Percentiles rank a stretch among this genome's conserved stretches.
Conservation (phyloP, 2,888 invertebrate species). For the Beris morrisii region DNA sequence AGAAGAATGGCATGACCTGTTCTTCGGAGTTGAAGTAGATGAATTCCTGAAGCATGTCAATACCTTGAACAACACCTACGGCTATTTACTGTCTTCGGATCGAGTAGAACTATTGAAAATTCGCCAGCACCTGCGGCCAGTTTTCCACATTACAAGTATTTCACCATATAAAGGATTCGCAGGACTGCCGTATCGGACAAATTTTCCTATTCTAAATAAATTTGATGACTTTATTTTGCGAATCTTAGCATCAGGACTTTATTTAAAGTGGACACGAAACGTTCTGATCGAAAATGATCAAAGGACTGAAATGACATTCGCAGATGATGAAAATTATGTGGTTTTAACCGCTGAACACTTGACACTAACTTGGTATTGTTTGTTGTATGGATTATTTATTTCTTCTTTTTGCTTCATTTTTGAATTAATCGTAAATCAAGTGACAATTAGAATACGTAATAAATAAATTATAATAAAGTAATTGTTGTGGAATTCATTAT, state of each 20-base stretch:
- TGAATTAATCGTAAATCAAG: too few species aligned
- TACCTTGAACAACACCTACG: conserved; percentile 1
- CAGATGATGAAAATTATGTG: neutral
- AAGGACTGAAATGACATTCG: neutral
- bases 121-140: neutral
- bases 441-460: too few species aligned
- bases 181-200: conserved; percentile 1
- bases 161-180: neutral
- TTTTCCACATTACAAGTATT: conserved; percentile 15
- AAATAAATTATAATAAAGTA: too few species aligned
- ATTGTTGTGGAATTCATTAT: too few species aligned
- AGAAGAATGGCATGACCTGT: neutral
- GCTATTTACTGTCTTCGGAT: conserved; percentile 17
- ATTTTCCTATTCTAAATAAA: conserved; percentile 2
- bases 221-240: conserved; percentile 7
- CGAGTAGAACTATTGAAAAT: conserved; percentile 1
- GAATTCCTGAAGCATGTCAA: neutral
- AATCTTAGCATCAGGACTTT: neutral
- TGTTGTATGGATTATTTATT: too few species aligned
- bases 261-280: conserved; percentile 2
- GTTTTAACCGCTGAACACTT: conserved; percentile 8
- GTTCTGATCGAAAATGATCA: conserved; percentile 4
- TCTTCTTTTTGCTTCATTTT: too few species aligned
- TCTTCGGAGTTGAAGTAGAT: neutral
- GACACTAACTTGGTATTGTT: neutral